Conservation (phyloP, 1,140 invertebrate species). For the Latrodectus geometricus region DNA sequence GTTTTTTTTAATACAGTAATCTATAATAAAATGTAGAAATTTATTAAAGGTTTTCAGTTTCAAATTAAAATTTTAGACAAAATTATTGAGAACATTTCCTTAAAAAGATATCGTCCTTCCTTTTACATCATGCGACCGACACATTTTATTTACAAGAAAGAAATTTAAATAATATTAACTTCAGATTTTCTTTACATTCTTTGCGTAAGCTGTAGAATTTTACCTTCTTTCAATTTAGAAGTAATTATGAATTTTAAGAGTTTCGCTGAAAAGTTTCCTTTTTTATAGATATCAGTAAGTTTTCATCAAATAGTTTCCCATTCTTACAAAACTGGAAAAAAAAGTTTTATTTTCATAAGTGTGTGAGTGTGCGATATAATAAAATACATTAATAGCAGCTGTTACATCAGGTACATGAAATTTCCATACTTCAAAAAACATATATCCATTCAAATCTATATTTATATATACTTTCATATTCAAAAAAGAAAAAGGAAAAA, state of each 20-base stretch:
- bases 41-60: no score
- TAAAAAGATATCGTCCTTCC: no score
- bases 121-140: no score
- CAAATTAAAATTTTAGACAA: no score
- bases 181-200: neutral
- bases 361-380: constrained; percentile 34
- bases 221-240: no score
- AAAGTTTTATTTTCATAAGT: constrained; percentile 1
- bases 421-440: constrained; percentile 7
- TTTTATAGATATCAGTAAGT: neutral
- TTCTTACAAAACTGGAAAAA: constrained; percentile 17
- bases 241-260: neutral
- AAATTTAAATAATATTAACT: neutral
- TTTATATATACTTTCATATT: constrained; percentile 39
- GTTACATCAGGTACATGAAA: constrained; percentile 38
- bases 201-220: neutral
- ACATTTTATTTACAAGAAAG: no score
- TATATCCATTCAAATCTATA: constrained; percentile 42
- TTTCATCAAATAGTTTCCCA: neutral
- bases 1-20: no score
- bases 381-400: constrained; percentile 38
- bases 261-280: neutral
- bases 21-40: no score
- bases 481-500: constrained; percentile 36
- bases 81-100: no score